These are phyloP conservation scores for Sciaenops ocellatus DNA, from an alignment of 2,797 vertebrate species.

Conservation along the genomic window DNA sequence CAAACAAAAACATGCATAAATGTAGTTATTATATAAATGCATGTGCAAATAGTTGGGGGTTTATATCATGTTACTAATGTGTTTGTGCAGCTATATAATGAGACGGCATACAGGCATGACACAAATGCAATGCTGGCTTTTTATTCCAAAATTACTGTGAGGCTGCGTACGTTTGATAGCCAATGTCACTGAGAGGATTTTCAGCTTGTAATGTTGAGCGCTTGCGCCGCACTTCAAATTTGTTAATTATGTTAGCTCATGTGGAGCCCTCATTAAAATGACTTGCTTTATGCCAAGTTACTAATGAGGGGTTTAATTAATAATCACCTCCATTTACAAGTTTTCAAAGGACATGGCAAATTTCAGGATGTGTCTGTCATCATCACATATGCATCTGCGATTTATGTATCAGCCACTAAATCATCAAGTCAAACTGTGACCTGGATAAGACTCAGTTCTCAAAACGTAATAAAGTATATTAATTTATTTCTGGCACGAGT, in stretches of 20 bases:
- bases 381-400: conserved; percentile 3
- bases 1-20: not conserved
- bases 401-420: conserved; percentile 11
- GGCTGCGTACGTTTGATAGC: conserved; percentile 13
- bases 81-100: conserved; percentile 20
- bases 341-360: conserved; percentile 6
- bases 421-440: conserved; percentile 6
- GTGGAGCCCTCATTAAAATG: conserved; percentile 23
- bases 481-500: not conserved
- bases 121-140: conserved; percentile 15
- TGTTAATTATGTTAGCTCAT: conserved; percentile 52
- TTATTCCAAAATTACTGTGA: conserved; percentile 35
- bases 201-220: conserved; percentile 43
- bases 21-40: not conserved
- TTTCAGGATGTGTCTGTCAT: conserved; percentile 4
- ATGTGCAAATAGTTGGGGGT: not conserved
- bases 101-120: conserved; percentile 22
- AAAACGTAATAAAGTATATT: conserved; percentile 10
- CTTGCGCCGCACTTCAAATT: conserved; percentile 42
- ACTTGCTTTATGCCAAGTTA: conserved; percentile 27
- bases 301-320: conserved; percentile 40
- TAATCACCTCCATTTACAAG: conserved; percentile 50
- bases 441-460: conserved; percentile 4
- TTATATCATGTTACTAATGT: not conserved
- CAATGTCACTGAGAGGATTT: conserved; percentile 31